Evolutionary conservation across 2,113 vertebrate species (phyloP).

Genomic region (Platanista minor): DNA sequence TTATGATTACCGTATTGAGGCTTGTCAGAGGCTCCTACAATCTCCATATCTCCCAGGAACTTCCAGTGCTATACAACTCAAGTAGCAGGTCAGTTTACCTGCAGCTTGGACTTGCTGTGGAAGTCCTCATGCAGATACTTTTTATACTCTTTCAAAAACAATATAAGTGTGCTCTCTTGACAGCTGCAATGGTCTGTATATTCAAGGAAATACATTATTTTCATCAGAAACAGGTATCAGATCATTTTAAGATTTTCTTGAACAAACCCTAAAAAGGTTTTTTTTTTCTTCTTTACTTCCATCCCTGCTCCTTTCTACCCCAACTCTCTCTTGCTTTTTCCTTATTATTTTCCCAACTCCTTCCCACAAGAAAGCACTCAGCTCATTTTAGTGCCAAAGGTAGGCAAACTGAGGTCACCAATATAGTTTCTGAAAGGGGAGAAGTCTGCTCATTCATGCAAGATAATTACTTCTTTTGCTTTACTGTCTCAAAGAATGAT

Average conservation of each 20-base stretch:
- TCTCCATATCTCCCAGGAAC: background rate
- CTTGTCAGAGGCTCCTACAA: background rate
- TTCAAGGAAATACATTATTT: background rate
- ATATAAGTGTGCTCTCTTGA: background rate
- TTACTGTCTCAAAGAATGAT: background rate
- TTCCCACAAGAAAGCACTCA: background rate
- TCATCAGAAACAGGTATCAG: background rate
- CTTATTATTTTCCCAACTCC: background rate
- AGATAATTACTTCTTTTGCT: slow-evolving; percentile 19
- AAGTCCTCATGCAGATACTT: background rate
- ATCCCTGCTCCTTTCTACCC: background rate
- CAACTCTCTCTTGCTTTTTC: background rate
- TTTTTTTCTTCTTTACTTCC: background rate
- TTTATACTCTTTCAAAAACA: background rate
- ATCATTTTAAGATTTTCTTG: background rate
- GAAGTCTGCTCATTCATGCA: background rate
- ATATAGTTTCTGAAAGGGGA: background rate
- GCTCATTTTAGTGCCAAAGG: background rate
- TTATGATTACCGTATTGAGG: background rate
- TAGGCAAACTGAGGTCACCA: background rate
- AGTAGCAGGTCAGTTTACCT: background rate
- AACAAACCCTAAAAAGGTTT: background rate
- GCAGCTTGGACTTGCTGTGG: background rate
- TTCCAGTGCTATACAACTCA: background rate
- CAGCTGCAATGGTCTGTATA: background rate